Percentiles rank a stretch among this genome's conserved stretches.
phyloP scores from a whole-genome alignment of 2,888 invertebrate genomes.

The Caenorhabditis plicata region DNA sequence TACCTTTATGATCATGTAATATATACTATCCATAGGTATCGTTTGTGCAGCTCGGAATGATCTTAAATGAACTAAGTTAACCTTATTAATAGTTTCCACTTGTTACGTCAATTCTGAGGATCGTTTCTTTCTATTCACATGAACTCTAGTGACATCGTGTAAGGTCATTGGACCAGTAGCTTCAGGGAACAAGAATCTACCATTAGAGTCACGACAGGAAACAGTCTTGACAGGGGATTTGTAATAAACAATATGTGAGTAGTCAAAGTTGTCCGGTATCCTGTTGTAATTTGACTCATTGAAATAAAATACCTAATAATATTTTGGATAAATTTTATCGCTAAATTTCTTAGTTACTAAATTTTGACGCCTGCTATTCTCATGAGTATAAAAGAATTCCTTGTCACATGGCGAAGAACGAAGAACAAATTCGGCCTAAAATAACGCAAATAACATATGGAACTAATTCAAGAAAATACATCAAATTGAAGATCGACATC shows the following conservation, averaged over 20 bases:
- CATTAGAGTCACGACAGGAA: conserved; percentile 46
- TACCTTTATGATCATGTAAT: conserved; percentile 60
- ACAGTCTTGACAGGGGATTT: conserved; percentile 50
- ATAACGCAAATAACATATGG: background rate
- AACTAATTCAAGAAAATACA: conserved; percentile 11
- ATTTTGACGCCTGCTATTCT: conserved; percentile 25
- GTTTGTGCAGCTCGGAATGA: conserved; percentile 56
- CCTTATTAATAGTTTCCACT: background rate
- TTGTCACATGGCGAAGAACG: conserved; percentile 64
- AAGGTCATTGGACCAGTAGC: conserved; percentile 20
- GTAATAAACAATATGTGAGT: conserved; percentile 50
- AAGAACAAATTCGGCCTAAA: conserved; percentile 55
- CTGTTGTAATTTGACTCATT: conserved; percentile 41
- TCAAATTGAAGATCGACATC: conserved; percentile 52
- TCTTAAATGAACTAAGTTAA: too few relatives aligned
- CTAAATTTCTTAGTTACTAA: conserved; percentile 3
- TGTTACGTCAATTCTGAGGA: background rate
- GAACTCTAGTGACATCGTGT: conserved; percentile 26
- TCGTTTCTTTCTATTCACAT: conserved; percentile 22
- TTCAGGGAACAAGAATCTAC: conserved; percentile 29
- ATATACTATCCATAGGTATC: conserved; percentile 61
- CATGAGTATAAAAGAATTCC: conserved; percentile 57
- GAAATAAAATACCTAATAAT: conserved; percentile 49
- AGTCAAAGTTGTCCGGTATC: conserved; percentile 53
- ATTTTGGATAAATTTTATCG: background rate